Evolutionary conservation across 2,113 vertebrate genomes (phyloP).

Genomic region (Python bivittatus): DNA sequence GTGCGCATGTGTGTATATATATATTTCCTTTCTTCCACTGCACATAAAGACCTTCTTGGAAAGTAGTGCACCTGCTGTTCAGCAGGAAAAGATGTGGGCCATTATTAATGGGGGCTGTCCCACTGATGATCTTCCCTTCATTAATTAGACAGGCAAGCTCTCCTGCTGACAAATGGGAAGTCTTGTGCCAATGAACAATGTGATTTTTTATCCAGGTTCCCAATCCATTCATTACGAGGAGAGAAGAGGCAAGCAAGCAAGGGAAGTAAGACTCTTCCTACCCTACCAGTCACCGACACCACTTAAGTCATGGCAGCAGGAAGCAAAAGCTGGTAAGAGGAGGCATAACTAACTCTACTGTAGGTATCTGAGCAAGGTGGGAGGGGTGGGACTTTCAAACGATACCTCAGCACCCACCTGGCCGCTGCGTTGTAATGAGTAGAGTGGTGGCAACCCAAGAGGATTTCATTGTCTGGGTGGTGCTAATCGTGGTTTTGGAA

Average conservation of each 20-base stretch:
- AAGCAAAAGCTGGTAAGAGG: neutral
- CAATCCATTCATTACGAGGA: constrained; percentile 26
- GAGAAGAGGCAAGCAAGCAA: accelerated
- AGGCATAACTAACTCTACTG: neutral
- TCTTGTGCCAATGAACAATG: accelerated
- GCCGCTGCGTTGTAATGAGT: constrained; percentile 48
- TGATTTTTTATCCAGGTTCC: constrained; percentile 63
- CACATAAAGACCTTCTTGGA: neutral
- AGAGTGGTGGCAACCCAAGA: neutral
- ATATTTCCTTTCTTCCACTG: neutral
- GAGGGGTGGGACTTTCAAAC: neutral
- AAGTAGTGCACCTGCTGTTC: neutral
- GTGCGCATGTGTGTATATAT: too few relatives aligned
- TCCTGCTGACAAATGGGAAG: neutral
- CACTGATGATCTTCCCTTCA: neutral
- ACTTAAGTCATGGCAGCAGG: neutral
- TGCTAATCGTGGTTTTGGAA: accelerated
- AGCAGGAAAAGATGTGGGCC: too few relatives aligned
- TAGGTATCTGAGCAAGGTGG: accelerated
- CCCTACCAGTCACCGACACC: too few relatives aligned
- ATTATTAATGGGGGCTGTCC: neutral
- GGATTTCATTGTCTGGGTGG: accelerated
- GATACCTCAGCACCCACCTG: constrained; percentile 70
- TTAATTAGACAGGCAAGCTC: neutral
- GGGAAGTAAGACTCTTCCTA: accelerated